Evolutionary conservation across 2,113 vertebrate genomes (phyloP), one percentile per base, ranked within the genome.

Genomic region (Brachypteracias leptosomus): DNA sequence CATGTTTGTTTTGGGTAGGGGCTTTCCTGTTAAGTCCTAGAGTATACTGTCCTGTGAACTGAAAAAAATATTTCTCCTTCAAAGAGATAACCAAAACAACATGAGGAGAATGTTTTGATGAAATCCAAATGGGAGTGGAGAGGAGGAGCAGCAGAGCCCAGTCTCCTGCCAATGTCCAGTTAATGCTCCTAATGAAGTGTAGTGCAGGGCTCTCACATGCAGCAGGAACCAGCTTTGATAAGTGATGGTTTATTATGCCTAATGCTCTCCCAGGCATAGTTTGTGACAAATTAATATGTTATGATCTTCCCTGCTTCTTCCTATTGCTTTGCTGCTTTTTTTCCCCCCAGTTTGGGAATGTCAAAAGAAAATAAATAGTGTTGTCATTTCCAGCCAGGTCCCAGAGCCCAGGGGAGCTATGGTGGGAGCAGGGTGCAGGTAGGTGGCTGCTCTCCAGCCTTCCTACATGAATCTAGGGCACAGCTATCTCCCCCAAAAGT

Each of bases 361-460:
- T 85, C 29, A 40, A 85, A 90, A 22, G 4, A 76, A 89, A 97
- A 67, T 29, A 24, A 83, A 66, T 33, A n/a, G 28, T 16, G 14
- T 1, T 76, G 16, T 46, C 3, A 2, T 76, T 91, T 58, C 49
- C 5, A 1, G 58, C 29, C 62, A 62, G 17, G 44, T 89, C 40
- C 40, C 0, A 0, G 7, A 65, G 63, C 26, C 9, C 2, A 3
- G 9, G 29, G 7, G 6, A 73, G 49, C 46, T 2, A 0, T 66
- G 52, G 17, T 71, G 29, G 36, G 28, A 77, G 59, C 33, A 36
- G 68, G 40, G 15, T 44, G 11, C 40, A n/a, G 24, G 36, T 51
- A 65, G 36, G 29, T 88, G 71, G 68, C 74, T 87, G 40, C 29
- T 89, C 13, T 86, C 16, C 66, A 76, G 57, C 28, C 36, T 91